These are phyloP conservation scores for Panulirus ornatus DNA, from an alignment of 1,140 invertebrate genomes.

Conservation along the genomic window DNA sequence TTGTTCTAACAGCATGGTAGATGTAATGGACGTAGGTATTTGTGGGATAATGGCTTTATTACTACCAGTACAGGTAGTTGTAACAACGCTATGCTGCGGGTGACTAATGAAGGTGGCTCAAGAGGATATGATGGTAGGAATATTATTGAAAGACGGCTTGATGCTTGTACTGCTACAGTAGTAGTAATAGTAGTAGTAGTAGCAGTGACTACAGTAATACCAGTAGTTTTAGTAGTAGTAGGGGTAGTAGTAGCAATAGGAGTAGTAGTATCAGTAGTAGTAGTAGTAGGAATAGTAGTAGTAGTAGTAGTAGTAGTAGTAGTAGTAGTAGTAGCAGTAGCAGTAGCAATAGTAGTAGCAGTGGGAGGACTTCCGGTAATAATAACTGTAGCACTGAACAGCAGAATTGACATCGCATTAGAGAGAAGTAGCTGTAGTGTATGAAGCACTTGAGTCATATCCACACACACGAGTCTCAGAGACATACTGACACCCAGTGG, in stretches of 20 bases:
- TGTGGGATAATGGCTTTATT: too few relatives aligned
- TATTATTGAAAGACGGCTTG: not conserved
- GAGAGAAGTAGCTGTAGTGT: too few relatives aligned
- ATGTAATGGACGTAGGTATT: too few relatives aligned
- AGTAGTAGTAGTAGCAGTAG: not conserved
- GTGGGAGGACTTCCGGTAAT: not conserved
- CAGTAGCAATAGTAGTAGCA: not conserved
- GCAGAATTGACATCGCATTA: too few relatives aligned
- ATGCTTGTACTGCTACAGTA: not conserved
- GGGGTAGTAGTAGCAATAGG: not conserved
- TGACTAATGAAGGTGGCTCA: too few relatives aligned
- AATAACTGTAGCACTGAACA: not conserved
- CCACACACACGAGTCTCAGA: too few relatives aligned
- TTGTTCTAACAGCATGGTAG: too few relatives aligned
- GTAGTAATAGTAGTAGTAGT: not conserved
- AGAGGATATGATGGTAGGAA: not conserved
- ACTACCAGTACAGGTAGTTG: too few relatives aligned
- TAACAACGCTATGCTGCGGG: too few relatives aligned
- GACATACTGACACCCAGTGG: too few relatives aligned
- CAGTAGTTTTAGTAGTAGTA: not conserved
- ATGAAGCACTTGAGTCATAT: too few relatives aligned
- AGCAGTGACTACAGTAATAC: not conserved
- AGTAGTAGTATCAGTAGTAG: not conserved
- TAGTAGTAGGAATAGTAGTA: not conserved
- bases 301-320: not conserved